Base-by-base conservation (phyloP, 2,888 invertebrate species). In the Ectemnius continuus region DNA sequence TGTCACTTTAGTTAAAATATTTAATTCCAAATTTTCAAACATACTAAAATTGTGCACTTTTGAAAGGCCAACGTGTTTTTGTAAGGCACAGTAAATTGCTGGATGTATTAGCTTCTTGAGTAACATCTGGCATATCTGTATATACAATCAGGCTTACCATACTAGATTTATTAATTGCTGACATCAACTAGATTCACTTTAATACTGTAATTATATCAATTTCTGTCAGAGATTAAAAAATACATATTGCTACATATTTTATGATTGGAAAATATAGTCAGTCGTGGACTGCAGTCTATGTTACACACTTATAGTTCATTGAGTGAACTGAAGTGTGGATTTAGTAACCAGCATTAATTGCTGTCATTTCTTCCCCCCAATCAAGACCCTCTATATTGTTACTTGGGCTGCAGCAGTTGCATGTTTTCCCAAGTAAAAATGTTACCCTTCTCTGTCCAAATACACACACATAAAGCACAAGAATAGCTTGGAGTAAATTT, bases 301-400 rank as follows among this genome's bases (percentile, higher is more conserved):
- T 67, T 61, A 16, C 14, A 8, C 8, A 48, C 5, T 16, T 3
- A 13, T n/a, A 5, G 4, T 14, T 18, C 56, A 5, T 36, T 36
- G 36, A 11, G 8, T 36, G 28, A 4, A 46, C 45, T 14, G 23
- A 56, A 28, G 14, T 26, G 23, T 63, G 6, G 6, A 20, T n/a
- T 73, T 84, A 92, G 85, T 92, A 92, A 63, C 93, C 93, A 16
- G 95, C 94, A 86, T 96, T 96, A 94, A 97, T 96, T 76, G 96
- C 96, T 66, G 96, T 95, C 95, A 97, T 94, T 91, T 97, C 97
- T 86, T 97, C 97, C 0, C 97, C 97, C 96, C 96, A 97, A 86
- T 97, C 96, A n/a, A 94, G 93, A 0, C 94, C 93, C 2, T 95
- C 94, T 36, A 95, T 93, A 0, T 94, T 95, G 78, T 96, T 94